Evolutionary conservation across 1,140 invertebrate genomes (phyloP).

Genomic region (Archivesica marissinica): DNA sequence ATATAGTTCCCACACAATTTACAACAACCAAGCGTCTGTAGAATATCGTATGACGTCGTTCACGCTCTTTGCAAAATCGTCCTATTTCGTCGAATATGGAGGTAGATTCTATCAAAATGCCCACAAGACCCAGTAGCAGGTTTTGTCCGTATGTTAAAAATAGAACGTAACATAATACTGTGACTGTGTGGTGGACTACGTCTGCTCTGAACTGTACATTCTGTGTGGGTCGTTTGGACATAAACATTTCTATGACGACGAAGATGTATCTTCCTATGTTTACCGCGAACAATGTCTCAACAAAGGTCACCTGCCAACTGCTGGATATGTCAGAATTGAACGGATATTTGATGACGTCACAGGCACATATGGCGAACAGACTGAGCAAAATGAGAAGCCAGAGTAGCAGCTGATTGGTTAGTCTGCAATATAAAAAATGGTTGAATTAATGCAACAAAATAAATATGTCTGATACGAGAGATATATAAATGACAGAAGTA

Average conservation of each 20-base stretch:
- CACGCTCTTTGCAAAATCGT: slow-evolving; percentile 21
- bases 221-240: slow-evolving; percentile 15
- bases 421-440: slow-evolving; percentile 57
- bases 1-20: slow-evolving; percentile 51
- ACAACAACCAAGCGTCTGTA: slow-evolving; percentile 59
- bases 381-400: slow-evolving; percentile 49
- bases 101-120: slow-evolving; percentile 65
- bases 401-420: slow-evolving; percentile 64
- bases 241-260: slow-evolving; percentile 45
- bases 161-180: slow-evolving; percentile 62
- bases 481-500: no score
- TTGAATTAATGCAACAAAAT: not conserved
- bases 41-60: slow-evolving; percentile 30
- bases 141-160: slow-evolving; percentile 67
- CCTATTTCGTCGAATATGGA: slow-evolving; percentile 64
- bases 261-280: slow-evolving; percentile 68
- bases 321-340: slow-evolving; percentile 41
- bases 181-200: slow-evolving; percentile 62
- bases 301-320: slow-evolving; percentile 11
- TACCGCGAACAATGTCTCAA: slow-evolving; percentile 58
- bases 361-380: slow-evolving; percentile 49
- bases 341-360: slow-evolving; percentile 60
- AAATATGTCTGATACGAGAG: not conserved
- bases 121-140: slow-evolving; percentile 62
- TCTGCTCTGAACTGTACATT: slow-evolving; percentile 57